A percentile compares a stretch with the other conserved stretches of the same genome.
Evolutionary conservation across 2,797 vertebrate species (phyloP).

Genomic region (Acanthurus lineatus): DNA sequence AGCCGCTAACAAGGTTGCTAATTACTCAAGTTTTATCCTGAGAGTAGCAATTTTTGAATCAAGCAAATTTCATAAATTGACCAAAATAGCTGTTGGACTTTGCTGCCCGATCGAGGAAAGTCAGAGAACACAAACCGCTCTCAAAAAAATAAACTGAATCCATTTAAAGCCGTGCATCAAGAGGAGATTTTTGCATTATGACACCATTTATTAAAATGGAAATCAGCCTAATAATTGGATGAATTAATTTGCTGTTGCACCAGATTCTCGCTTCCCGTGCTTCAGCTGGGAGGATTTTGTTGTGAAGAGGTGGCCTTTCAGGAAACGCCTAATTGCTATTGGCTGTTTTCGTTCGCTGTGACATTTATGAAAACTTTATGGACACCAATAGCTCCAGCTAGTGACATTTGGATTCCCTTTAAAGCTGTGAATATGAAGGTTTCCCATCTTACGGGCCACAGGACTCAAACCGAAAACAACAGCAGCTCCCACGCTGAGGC

Average conservation of each 20-base stretch:
- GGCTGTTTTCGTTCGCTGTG: constrained; percentile 64
- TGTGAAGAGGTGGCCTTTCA: constrained; percentile 58
- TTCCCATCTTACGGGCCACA: constrained; percentile 55
- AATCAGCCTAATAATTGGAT: constrained; percentile 9
- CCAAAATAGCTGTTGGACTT: neutral
- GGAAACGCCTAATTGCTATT: constrained; percentile 69
- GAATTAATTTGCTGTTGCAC: neutral
- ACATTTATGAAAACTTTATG: constrained; percentile 86
- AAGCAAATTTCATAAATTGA: neutral
- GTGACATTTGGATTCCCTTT: constrained; percentile 83
- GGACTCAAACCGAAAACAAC: constrained; percentile 58
- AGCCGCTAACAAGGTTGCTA: constrained; percentile 27
- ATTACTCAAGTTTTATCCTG: constrained; percentile 28
- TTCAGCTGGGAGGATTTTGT: constrained; percentile 30
- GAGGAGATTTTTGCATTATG: constrained; percentile 3
- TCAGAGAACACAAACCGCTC: neutral
- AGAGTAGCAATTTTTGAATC: constrained; percentile 23
- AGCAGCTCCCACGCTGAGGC: constrained; percentile 69
- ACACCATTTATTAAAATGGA: neutral
- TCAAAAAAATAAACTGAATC: neutral
- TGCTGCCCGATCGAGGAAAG: neutral
- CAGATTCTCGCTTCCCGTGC: constrained; percentile 1
- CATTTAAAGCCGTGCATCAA: neutral
- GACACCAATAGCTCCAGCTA: constrained; percentile 65
- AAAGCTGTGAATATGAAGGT: constrained; percentile 73